Percentiles rank a stretch among this genome's conserved stretches.
Evolutionary conservation across 1,140 invertebrate species (phyloP).

Genomic region (Coenobita brevimanus): DNA sequence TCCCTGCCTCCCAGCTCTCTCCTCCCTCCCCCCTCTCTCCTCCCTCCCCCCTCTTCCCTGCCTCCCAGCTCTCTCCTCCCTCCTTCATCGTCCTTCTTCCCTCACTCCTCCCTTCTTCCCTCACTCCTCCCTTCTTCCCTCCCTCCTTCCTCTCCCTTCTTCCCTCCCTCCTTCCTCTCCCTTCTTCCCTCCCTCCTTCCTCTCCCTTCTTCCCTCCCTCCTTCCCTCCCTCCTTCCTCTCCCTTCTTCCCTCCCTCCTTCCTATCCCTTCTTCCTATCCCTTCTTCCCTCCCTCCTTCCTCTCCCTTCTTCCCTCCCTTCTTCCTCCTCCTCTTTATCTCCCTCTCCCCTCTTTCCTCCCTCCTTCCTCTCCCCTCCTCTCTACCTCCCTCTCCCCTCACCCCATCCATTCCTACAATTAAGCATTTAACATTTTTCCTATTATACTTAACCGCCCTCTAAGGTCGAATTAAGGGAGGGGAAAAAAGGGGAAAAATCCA

Average conservation of each 20-base stretch:
- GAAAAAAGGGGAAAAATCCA: constrained; percentile 52
- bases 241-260: not conserved
- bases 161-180: not conserved
- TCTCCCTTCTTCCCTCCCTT: too few relatives aligned
- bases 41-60: not conserved
- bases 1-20: not conserved
- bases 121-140: not conserved
- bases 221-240: not conserved
- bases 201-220: not conserved
- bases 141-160: not conserved
- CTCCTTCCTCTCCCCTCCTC: too few relatives aligned
- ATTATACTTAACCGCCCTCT: not conserved
- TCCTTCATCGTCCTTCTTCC: not conserved
- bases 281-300: too few relatives aligned
- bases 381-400: not conserved
- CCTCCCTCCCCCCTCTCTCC: not conserved
- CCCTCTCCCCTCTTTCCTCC: too few relatives aligned
- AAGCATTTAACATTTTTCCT: constrained; percentile 55
- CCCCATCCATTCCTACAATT: constrained; percentile 20
- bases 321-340: too few relatives aligned
- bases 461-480: constrained; percentile 46
- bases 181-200: not conserved
- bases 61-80: not conserved
- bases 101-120: not conserved
- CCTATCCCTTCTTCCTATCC: too few relatives aligned